Percentiles rank a stretch among this genome's conserved stretches.
phyloP scores from a whole-genome alignment of 2,113 vertebrate genomes.

The Tympanuchus pallidicinctus region DNA sequence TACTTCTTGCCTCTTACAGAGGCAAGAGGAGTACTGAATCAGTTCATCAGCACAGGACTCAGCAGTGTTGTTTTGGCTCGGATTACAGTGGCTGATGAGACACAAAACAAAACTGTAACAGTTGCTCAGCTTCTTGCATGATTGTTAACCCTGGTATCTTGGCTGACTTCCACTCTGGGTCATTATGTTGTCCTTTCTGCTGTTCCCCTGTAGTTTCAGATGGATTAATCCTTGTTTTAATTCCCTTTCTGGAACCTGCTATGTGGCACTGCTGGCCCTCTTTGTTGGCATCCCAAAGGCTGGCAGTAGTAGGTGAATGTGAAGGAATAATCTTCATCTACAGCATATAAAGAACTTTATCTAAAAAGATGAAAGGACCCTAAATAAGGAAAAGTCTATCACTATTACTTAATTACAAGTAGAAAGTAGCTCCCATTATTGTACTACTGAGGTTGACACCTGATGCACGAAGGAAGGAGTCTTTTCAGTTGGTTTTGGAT shows the following conservation, averaged over 20 bases:
- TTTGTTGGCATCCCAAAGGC: slow-evolving; percentile 33
- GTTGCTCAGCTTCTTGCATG: slow-evolving; percentile 35
- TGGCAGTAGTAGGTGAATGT: slow-evolving; percentile 22
- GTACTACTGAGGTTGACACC: background rate
- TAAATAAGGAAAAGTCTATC: slow-evolving; percentile 23
- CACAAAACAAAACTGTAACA: slow-evolving; percentile 33
- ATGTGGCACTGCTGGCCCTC: slow-evolving; percentile 27
- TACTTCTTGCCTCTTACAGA: slow-evolving; percentile 61
- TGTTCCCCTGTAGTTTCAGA: slow-evolving; percentile 44
- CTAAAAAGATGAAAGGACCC: slow-evolving; percentile 54
- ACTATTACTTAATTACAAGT: slow-evolving; percentile 32
- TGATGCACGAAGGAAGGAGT: background rate
- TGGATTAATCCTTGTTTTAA: slow-evolving; percentile 45
- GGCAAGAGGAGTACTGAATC: slow-evolving; percentile 16
- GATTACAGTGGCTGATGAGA: slow-evolving; percentile 18
- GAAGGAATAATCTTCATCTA: slow-evolving; percentile 31
- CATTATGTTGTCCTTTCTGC: slow-evolving; percentile 60
- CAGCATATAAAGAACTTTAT: slow-evolving; percentile 52
- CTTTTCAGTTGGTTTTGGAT: slow-evolving; percentile 23
- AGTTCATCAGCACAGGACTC: slow-evolving; percentile 1
- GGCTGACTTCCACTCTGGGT: slow-evolving; percentile 53
- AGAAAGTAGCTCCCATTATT: slow-evolving; percentile 33
- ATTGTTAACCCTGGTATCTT: slow-evolving; percentile 39
- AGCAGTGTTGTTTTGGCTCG: slow-evolving; percentile 31
- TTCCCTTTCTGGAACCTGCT: slow-evolving; percentile 35